These are phyloP conservation scores for Chiridota heheva DNA, from an alignment of 35 echinoderm and acorn worm species.

Conservation along the genomic window DNA sequence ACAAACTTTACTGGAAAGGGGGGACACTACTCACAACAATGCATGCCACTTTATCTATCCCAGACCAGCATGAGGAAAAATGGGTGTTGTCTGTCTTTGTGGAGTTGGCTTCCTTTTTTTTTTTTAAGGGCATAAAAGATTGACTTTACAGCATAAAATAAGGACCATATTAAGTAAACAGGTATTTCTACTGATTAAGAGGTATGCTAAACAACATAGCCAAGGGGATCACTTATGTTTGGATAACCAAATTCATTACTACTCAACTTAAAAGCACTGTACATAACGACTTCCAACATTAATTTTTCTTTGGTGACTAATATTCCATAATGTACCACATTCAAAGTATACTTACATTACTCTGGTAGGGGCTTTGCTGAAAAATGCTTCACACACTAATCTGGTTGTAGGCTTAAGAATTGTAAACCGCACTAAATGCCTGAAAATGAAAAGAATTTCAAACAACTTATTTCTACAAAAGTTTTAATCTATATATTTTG, in stretches of 20 bases:
- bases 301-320: not conserved
- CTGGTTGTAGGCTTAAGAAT: slow-evolving; percentile 76
- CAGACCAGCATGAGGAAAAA: too few species aligned
- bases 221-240: not conserved
- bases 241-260: not conserved
- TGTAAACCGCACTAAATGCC: slow-evolving; percentile 71
- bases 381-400: slow-evolving; percentile 76
- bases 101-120: too few species aligned
- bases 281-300: not conserved
- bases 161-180: not conserved
- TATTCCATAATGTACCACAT: not conserved
- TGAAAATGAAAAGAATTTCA: too few species aligned
- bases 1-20: too few species aligned
- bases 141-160: too few species aligned
- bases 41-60: too few species aligned
- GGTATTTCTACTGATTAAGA: not conserved
- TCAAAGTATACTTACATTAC: slow-evolving; percentile 67
- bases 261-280: not conserved
- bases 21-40: too few species aligned
- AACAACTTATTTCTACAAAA: too few species aligned
- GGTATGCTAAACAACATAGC: not conserved
- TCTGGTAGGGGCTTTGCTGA: slow-evolving; percentile 57
- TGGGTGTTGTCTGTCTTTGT: too few species aligned
- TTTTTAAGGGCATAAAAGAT: too few species aligned
- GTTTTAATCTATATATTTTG: too few species aligned